A percentile compares a stretch with the other conserved stretches of the same genome.
Evolutionary conservation across 30 jellyfish, hydroid and myxozoan species (phyloP).

Genomic region (Aurelia coerulea): DNA sequence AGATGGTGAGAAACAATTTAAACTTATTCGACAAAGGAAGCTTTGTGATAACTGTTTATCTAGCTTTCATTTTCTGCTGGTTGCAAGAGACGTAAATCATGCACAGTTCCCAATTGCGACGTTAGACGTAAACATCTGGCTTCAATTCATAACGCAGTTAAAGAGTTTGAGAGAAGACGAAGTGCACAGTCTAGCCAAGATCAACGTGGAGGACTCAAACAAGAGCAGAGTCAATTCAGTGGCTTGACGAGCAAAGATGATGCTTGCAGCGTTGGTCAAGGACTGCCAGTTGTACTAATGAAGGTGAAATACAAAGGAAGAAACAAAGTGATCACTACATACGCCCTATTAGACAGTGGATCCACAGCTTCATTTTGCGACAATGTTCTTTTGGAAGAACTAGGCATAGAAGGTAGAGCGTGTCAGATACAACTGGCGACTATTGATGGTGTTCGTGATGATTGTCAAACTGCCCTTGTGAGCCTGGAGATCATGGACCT

Average conservation of each 20-base stretch:
- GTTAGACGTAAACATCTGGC: conserved; percentile 38
- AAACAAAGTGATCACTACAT: conserved; percentile 8
- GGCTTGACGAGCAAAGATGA: conserved; percentile 14
- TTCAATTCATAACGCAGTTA: conserved; percentile 26
- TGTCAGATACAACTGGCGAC: conserved; percentile 53
- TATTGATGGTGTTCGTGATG: conserved; percentile 29
- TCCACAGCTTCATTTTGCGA: conserved; percentile 43
- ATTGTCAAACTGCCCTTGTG: conserved; percentile 10
- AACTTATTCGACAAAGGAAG: conserved; percentile 18
- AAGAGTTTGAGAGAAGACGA: conserved; percentile 28
- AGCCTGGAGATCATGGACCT: conserved; percentile 42
- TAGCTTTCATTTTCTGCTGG: conserved; percentile 48
- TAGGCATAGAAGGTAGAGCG: conserved; percentile 34
- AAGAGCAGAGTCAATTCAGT: conserved; percentile 26
- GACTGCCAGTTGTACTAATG: conserved; percentile 52
- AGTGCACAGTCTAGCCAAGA: background rate
- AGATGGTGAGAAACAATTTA: conserved; percentile 29
- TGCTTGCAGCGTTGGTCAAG: conserved; percentile 9
- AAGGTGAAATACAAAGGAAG: conserved; percentile 17
- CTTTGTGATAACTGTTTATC: conserved; percentile 52
- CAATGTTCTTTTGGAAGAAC: conserved; percentile 21
- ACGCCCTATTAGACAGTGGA: conserved; percentile 48
- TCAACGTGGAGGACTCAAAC: background rate
- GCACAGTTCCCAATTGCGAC: conserved; percentile 38
- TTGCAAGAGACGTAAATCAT: conserved; percentile 38